A percentile compares a stretch with the other conserved stretches of the same genome.
Conservation (phyloP, 2,888 invertebrate genomes). For the Lagria hirta region DNA sequence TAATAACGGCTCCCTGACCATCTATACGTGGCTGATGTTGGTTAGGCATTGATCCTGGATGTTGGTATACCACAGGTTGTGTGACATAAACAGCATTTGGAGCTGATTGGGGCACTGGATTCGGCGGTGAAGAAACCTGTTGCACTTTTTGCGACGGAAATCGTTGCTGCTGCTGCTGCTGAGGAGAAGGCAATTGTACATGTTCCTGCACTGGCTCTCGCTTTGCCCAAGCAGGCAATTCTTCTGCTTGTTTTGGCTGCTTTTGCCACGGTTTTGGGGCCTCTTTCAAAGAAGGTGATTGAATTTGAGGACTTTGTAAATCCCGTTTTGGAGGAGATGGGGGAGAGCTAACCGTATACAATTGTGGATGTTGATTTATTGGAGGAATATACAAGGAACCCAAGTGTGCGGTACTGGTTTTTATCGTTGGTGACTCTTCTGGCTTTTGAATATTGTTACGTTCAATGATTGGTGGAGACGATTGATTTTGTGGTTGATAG, state of each 20-base stretch:
- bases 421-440: constrained; percentile 31
- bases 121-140: no score
- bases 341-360: constrained; percentile 35
- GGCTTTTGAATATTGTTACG: constrained; percentile 28
- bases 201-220: constrained; percentile 29
- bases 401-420: constrained; percentile 49
- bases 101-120: constrained; percentile 37
- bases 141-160: constrained; percentile 28
- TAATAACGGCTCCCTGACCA: constrained; percentile 56
- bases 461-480: constrained; percentile 32
- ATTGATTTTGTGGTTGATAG: constrained; percentile 36
- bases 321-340: constrained; percentile 36
- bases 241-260: constrained; percentile 51
- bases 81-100: constrained; percentile 47
- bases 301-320: constrained; percentile 41
- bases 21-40: constrained; percentile 39
- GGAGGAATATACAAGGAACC: constrained; percentile 62
- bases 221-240: constrained; percentile 58
- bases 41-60: constrained; percentile 44
- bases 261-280: constrained; percentile 64
- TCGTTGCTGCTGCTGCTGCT: constrained; percentile 23
- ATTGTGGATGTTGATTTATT: constrained; percentile 37
- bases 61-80: constrained; percentile 46
- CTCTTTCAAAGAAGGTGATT: constrained; percentile 56
- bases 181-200: constrained; percentile 26